Evolutionary conservation across 2,797 vertebrate species (phyloP), one percentile per base, ranked within the genome.

Genomic region (Sylvia borin): DNA sequence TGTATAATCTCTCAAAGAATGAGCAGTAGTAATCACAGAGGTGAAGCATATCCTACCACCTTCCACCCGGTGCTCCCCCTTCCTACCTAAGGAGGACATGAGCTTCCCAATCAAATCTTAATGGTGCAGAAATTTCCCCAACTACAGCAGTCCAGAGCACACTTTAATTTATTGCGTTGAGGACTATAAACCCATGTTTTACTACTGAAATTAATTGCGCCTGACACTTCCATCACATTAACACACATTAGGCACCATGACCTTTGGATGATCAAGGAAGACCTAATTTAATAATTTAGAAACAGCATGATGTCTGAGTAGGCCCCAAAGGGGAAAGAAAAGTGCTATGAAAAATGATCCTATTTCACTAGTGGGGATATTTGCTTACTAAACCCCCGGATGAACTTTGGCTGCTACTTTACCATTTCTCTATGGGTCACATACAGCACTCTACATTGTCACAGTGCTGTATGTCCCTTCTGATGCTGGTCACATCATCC

Each of bases 191-290:
- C 45, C 58, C 67, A 38, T 92, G 92, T 95, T 97, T 97, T 96
- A 97, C 92, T 94, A 55, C 92, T 80, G 68, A 92, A 91, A 96
- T 90, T 97, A 96, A 97, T 97, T 95, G 92, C 7, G 74, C 82
- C 92, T 96, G 95, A 96, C 95, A 96, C 90, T 95, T 97, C 86
- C 93, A 97, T 96, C 96, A 95, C 87, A 97, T 96, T 97, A 97
- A 93, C 93, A 94, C 80, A 43, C 95, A 96, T 97, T 97, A 97
- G 94, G 92, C 75, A 85, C 80, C 12, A 1, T 80, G 97, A 97
- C 96, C 95, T 96, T 93, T 95, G 68, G 72, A 93, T 93, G 92
- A 96, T 96, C 87, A 82, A 96, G 93, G 61, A 95, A 95, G 90
- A 81, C 87, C 92, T 96, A 95, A 97, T 94, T 97, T 96, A 97